A percentile compares a stretch with the other conserved stretches of the same genome.
Conservation (phyloP, 2,888 invertebrate species). For the Eurois occulta region DNA sequence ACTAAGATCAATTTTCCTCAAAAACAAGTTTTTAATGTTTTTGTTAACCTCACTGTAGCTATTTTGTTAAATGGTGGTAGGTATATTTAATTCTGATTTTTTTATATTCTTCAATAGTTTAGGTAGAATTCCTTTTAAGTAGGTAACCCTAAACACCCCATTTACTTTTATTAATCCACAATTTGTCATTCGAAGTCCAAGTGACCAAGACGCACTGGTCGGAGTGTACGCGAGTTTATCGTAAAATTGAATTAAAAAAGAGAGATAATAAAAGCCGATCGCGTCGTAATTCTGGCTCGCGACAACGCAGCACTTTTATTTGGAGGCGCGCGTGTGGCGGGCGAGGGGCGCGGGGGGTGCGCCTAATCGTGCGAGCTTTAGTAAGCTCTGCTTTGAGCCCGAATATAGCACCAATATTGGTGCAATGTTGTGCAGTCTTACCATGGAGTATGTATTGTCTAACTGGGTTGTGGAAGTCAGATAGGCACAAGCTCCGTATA, state of each 20-base stretch:
- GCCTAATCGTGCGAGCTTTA: slow-evolving; percentile 85
- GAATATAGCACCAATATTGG: not conserved
- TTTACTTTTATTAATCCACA: slow-evolving; percentile 25
- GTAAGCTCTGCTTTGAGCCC: slow-evolving; percentile 72
- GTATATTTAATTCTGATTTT: not conserved
- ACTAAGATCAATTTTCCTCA: not conserved
- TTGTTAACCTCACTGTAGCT: not conserved
- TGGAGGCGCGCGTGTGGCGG: slow-evolving; percentile 85
- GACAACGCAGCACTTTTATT: slow-evolving; percentile 89
- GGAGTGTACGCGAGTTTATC: slow-evolving; percentile 81
- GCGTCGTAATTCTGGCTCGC: slow-evolving; percentile 90
- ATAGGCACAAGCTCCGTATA: not conserved
- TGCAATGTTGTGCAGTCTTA: not conserved
- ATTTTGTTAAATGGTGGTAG: not conserved
- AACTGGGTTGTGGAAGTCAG: not conserved
- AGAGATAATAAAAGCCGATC: slow-evolving; percentile 88
- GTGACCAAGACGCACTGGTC: slow-evolving; percentile 72
- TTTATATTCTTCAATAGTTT: not conserved
- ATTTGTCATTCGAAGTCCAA: slow-evolving; percentile 43
- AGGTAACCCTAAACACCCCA: slow-evolving; percentile 2
- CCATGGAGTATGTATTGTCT: not conserved
- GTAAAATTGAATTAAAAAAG: slow-evolving; percentile 90
- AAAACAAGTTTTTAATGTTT: too few relatives aligned
- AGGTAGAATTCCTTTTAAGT: not conserved
- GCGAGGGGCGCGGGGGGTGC: slow-evolving; percentile 69